Base-by-base conservation (phyloP, 1,140 invertebrate species). In the Notospermus geniculatus region DNA sequence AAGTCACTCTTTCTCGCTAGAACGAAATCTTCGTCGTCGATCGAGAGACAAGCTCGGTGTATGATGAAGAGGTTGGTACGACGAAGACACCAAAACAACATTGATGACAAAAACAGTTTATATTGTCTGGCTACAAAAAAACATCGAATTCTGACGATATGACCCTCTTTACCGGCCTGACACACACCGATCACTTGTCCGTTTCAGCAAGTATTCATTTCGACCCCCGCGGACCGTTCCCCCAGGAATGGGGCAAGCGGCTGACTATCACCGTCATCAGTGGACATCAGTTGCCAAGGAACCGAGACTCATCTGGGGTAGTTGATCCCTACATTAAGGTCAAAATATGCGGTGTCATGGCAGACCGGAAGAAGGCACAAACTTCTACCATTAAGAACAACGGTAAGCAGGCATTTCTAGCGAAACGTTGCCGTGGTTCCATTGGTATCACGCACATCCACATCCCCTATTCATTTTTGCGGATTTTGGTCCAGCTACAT, bases 281-380 rank as follows among this genome's bases (percentile, higher is more conserved):
- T 72, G 86, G 84, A 4, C 85, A 87, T 65, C 83, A 84, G 67
- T 71, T 87, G 46, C 86, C 86, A 72, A 74, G 83, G 28, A 43
- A 74, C 52, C 71, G 68, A 11, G 59, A 71, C 29, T 72, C 73
- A 23, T 77, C 77, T 29, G 68, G 69, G 17, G 73, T 77, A 17
- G 63, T 78, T 39, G 76, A 79, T 61, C 78, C 79, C n/a, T 81
- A 78, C 58, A 79, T 85, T n/a, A 73, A 72, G 43, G 63, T 85
- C 0, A 76, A 84, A 66, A 75, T 87, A 11, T 65, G 74, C 29
- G 86, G 86, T 2, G 79, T 85, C 59, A 76, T 75, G 0, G 54
- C 63, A 11, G 86, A 87, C 67, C 69, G 77, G 50, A 60, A 72
- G 25, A 83, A 81, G 54, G 62, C 65, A 15, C 76, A 77, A 54